Evolutionary conservation across 2,888 invertebrate species (phyloP), one percentile per base, ranked within the genome.

Genomic region (Teleogryllus oceanicus): DNA sequence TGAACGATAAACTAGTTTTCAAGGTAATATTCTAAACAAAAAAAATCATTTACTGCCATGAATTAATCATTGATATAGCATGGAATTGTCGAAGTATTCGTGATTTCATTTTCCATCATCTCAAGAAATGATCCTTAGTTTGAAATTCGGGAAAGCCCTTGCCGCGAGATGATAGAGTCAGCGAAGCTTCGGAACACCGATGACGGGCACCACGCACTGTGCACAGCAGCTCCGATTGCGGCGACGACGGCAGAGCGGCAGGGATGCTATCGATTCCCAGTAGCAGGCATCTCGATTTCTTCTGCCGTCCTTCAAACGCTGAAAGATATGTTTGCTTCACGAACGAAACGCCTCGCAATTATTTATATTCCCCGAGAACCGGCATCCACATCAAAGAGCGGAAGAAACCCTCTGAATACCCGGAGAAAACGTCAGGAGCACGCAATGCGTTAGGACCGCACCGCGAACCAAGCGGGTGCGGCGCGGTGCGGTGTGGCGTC

Each of bases 281-380:
- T 62, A n/a, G 16, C 16, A 62, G 62, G 62, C 62, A 62, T 62
- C 62, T 62, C 62, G 62, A 62, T 62, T 62, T 62, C 62, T 62
- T 62, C 62, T 13, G 62, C 8, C 62, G 62, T 62, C 62, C 62
- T 62, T 62, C 62, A 62, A 62, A 62, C 62, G 62, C 62, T 13
- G 62, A 62, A 62, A 18, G 62, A 62, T 62, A 62, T 62, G 62
- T 62, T 62, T 62, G n/a, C 62, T n/a, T 62, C 62, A 62, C 62
- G 62, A 62, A 13, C 62, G 62, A n/a, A 8, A n/a, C 62, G 62
- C 62, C 16, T 62, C 62, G 62, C 62, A 62, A 62, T 62, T 62
- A 62, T 62, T 62, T 62, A 62, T 62, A 62, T 62, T 62, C 62
- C n/a, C 62, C 62, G 62, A 16, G 16, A 62, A 62, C 16, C 13